Conservation (phyloP, 2,888 invertebrate species). For the Aphrophora alni region DNA sequence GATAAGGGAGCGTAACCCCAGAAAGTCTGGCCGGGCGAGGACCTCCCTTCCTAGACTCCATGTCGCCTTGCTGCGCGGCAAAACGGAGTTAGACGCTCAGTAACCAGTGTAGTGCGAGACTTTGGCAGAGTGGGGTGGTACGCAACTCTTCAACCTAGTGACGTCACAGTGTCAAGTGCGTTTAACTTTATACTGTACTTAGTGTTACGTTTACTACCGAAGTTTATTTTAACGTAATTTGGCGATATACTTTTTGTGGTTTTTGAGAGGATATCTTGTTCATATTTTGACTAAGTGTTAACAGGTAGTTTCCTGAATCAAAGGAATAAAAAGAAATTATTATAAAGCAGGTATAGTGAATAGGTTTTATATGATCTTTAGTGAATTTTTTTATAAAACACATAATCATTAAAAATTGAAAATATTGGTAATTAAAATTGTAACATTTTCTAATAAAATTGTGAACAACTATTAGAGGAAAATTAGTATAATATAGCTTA, state of each 20-base stretch:
- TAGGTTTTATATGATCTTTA: no score
- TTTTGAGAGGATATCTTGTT: background rate
- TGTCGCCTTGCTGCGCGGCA: constrained; percentile 5
- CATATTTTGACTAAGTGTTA: background rate
- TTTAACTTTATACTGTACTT: background rate
- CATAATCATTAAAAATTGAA: no score
- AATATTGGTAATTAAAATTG: no score
- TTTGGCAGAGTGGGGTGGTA: background rate
- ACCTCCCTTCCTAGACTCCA: background rate
- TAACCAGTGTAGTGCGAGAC: constrained; percentile 5
- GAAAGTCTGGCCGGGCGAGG: constrained; percentile 7
- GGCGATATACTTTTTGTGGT: background rate
- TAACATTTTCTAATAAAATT: no score
- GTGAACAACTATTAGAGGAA: no score
- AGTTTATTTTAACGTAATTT: background rate
- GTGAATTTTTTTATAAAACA: no score
- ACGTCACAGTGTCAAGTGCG: background rate
- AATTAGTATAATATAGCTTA: no score
- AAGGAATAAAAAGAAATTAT: background rate
- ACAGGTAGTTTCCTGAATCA: background rate
- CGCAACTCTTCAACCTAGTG: background rate
- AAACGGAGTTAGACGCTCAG: background rate
- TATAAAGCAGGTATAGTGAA: no score
- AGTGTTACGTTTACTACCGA: background rate
- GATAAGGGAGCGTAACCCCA: background rate